phyloP scores from a whole-genome alignment of 2,888 invertebrate species.

The Yponomeuta evonymella region DNA sequence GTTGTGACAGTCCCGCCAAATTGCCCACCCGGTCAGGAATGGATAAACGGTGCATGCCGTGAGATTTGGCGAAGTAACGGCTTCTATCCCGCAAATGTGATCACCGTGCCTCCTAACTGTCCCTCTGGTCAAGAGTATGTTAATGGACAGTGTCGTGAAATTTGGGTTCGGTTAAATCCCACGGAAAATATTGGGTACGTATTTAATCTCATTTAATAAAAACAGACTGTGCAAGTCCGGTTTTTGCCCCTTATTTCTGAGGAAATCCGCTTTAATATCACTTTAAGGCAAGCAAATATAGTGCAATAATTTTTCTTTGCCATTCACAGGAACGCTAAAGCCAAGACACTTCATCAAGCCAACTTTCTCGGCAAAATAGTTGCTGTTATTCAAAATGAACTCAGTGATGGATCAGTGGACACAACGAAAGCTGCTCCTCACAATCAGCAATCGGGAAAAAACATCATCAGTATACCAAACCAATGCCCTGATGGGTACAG shows the following conservation, averaged over 20 bases:
- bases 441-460: conserved; percentile 22
- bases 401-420: background rate
- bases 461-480: conserved; percentile 43
- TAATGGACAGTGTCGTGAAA: conserved; percentile 38
- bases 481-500: conserved; percentile 50
- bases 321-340: background rate
- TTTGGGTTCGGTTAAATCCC: conserved; percentile 26
- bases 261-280: no score
- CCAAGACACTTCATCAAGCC: background rate
- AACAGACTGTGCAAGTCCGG: no score
- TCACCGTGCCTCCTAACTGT: conserved; percentile 22
- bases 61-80: conserved; percentile 30
- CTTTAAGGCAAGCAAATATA: no score
- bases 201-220: no score
- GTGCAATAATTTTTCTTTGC: background rate
- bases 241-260: no score
- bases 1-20: conserved; percentile 17
- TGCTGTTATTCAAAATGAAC: background rate
- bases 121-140: conserved; percentile 28
- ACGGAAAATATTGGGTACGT: background rate
- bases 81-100: conserved; percentile 15
- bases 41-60: conserved; percentile 36
- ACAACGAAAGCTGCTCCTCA: background rate
- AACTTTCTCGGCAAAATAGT: background rate
- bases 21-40: conserved; percentile 29